Evolutionary conservation across 2,113 vertebrate species (phyloP).

Genomic region (Sinocyclocheilus anophthalmus): DNA sequence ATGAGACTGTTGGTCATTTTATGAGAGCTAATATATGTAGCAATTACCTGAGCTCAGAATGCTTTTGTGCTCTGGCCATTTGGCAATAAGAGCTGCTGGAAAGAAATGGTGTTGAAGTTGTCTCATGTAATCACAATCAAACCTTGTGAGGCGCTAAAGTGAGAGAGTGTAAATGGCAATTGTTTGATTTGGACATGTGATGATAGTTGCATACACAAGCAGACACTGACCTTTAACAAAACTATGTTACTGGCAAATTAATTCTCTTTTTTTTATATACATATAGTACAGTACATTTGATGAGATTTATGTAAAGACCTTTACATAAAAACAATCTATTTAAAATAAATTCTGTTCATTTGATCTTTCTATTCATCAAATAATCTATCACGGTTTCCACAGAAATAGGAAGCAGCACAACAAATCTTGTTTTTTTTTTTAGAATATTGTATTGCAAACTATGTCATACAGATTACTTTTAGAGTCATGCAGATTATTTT

Average conservation of each 20-base stretch:
- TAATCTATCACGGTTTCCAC: neutral
- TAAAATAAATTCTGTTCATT: neutral
- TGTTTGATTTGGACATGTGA: neutral
- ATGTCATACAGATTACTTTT: too few relatives aligned
- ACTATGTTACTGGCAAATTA: neutral
- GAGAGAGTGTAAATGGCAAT: neutral
- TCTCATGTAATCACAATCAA: conserved; percentile 41
- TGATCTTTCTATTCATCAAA: neutral
- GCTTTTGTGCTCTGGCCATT: conserved; percentile 26
- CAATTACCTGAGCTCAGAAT: conserved; percentile 40
- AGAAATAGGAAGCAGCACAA: neutral
- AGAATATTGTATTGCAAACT: too few relatives aligned
- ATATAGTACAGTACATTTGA: neutral
- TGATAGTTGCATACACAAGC: neutral
- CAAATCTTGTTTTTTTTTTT: too few relatives aligned
- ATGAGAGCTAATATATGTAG: conserved; percentile 39
- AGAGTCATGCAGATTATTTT: too few relatives aligned
- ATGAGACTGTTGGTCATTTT: conserved; percentile 49
- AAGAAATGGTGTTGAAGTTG: conserved; percentile 25
- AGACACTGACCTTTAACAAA: neutral
- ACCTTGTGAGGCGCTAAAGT: neutral
- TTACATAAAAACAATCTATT: neutral
- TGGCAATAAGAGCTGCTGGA: conserved; percentile 24
- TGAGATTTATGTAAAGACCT: neutral
- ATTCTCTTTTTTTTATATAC: too few relatives aligned